Percentiles rank a stretch among this genome's conserved stretches.
Evolutionary conservation across 2,888 invertebrate species (phyloP).

Genomic region (Tetrapedia diversipes): DNA sequence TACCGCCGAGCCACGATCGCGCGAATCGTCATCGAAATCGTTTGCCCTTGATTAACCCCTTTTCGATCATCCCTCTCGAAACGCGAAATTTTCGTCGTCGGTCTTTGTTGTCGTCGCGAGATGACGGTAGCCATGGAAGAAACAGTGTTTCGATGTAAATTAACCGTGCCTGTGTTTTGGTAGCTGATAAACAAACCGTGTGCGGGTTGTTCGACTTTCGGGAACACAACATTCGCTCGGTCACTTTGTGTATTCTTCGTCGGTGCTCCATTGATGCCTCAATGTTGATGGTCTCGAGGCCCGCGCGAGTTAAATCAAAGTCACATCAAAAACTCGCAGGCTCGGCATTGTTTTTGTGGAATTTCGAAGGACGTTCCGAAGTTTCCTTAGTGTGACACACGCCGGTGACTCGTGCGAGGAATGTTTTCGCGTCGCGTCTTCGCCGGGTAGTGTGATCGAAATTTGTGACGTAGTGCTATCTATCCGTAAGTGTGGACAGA

Average conservation of each 20-base stretch:
- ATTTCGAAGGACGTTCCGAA: not conserved
- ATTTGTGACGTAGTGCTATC: constrained; percentile 34
- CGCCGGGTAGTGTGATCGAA: constrained; percentile 9
- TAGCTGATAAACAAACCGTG: no score
- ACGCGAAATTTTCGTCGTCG: not conserved
- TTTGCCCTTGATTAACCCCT: not conserved
- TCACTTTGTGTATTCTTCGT: no score
- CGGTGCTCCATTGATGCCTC: no score
- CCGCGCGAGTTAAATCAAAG: not conserved
- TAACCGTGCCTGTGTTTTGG: not conserved
- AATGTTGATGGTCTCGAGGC: not conserved
- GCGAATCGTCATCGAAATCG: not conserved
- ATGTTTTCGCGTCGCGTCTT: constrained; percentile 30
- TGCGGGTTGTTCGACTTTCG: no score
- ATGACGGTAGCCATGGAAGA: constrained; percentile 20
- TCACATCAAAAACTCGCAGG: not conserved
- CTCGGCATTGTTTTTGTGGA: not conserved
- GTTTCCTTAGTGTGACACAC: no score
- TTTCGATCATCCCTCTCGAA: not conserved
- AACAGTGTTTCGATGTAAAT: constrained; percentile 1
- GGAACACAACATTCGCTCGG: no score
- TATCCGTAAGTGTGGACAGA: constrained; percentile 22
- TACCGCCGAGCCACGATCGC: not conserved
- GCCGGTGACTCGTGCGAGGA: constrained; percentile 33
- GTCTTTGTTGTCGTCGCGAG: not conserved